phyloP scores from a whole-genome alignment of 2,888 invertebrate species.

The Tetragonula carbonaria region DNA sequence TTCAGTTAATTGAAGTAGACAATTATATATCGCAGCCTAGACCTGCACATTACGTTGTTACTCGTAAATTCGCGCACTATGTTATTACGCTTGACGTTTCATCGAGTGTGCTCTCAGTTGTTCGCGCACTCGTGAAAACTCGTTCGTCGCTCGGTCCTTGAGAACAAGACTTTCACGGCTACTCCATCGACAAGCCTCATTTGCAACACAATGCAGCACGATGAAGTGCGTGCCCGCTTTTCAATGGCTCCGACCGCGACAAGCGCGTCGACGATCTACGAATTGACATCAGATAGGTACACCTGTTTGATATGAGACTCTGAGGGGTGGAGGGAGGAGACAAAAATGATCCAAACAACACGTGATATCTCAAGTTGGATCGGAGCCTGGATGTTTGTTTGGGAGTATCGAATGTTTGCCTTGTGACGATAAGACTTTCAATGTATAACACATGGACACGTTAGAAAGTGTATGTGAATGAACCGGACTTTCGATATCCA shows the following conservation, averaged over 20 bases:
- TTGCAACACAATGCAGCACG: conserved; percentile 59
- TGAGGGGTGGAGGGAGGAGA: too few relatives aligned
- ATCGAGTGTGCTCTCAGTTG: neutral
- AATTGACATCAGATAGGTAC: conserved; percentile 10
- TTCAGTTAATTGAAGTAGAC: too few relatives aligned
- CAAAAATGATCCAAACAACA: neutral
- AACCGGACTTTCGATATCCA: too few relatives aligned
- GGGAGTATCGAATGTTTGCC: neutral
- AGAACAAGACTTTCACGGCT: conserved; percentile 49
- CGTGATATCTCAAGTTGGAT: neutral
- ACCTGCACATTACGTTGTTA: too few relatives aligned
- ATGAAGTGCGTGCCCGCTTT: conserved; percentile 58
- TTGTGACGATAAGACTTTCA: neutral
- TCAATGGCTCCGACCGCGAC: conserved; percentile 34
- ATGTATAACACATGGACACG: too few relatives aligned
- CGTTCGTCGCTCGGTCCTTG: conserved; percentile 10
- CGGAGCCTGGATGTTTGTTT: neutral
- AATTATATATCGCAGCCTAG: too few relatives aligned
- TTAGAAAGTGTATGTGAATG: too few relatives aligned
- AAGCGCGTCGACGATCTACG: conserved; percentile 23
- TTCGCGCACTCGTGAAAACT: neutral
- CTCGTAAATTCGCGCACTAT: too few relatives aligned
- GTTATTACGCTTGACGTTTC: neutral
- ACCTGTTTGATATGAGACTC: neutral
- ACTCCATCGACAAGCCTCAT: conserved; percentile 41